Evolutionary conservation across 1,140 invertebrate species (phyloP).

Genomic region (Mya arenaria): DNA sequence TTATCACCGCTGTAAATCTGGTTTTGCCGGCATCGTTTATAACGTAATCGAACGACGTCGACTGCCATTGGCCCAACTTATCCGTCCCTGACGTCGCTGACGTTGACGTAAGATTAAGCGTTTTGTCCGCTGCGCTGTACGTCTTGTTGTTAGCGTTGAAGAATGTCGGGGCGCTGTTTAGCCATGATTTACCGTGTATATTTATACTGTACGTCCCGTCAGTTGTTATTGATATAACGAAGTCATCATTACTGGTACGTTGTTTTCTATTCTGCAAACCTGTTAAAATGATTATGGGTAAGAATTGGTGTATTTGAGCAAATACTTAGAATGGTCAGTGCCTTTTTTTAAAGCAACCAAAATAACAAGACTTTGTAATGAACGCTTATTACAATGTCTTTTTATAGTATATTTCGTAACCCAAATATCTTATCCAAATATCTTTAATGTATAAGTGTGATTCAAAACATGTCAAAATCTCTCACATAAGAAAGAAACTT

Average conservation of each 20-base stretch:
- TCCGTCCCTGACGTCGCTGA: constrained; percentile 33
- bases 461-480: too few relatives aligned
- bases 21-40: constrained; percentile 1
- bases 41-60: constrained; percentile 11
- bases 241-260: constrained; percentile 6
- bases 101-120: constrained; percentile 23
- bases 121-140: constrained; percentile 30
- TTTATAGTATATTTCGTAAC: too few relatives aligned
- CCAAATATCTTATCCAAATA: too few relatives aligned
- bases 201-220: constrained; percentile 54
- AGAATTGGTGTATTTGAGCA: too few relatives aligned
- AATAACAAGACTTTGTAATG: too few relatives aligned
- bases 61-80: constrained; percentile 46
- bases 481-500: too few relatives aligned
- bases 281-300: too few relatives aligned
- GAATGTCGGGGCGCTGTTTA: constrained; percentile 55
- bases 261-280: too few relatives aligned
- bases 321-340: too few relatives aligned
- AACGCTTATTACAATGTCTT: too few relatives aligned
- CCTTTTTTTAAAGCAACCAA: too few relatives aligned
- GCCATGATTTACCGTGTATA: constrained; percentile 51
- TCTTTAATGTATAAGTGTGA: too few relatives aligned
- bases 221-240: constrained; percentile 23
- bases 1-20: constrained; percentile 44
- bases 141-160: constrained; percentile 57